A percentile compares a stretch with the other conserved stretches of the same genome.
Conservation (phyloP, 2,797 vertebrate species). For the Remorina albescens region DNA sequence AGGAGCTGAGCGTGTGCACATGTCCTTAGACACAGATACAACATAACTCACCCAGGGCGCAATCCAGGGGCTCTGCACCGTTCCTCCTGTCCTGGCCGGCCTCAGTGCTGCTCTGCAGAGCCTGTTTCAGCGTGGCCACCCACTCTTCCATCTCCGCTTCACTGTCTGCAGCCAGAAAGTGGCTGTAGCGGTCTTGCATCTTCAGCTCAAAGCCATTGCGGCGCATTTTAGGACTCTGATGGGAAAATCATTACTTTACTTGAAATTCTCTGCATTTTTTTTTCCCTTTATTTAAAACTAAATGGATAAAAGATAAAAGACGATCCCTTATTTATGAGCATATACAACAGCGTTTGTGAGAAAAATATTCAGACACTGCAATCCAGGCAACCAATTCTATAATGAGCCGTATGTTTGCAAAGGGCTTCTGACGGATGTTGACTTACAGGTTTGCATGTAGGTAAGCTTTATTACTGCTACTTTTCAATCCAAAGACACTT, state of each 20-base stretch:
- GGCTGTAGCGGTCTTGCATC: slow-evolving; percentile 97
- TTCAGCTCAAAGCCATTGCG: slow-evolving; percentile 95
- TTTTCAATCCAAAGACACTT: background rate
- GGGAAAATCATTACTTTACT: background rate
- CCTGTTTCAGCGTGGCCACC: slow-evolving; percentile 92
- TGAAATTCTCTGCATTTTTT: background rate
- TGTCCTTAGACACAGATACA: background rate
- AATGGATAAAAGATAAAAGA: background rate
- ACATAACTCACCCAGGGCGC: slow-evolving; percentile 73
- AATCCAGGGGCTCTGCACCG: slow-evolving; percentile 86
- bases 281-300: background rate
- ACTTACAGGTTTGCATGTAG: background rate
- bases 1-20: background rate
- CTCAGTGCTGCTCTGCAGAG: slow-evolving; percentile 91
- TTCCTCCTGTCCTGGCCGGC: slow-evolving; percentile 90
- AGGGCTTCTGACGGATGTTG: background rate
- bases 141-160: slow-evolving; percentile 99
- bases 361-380: background rate
- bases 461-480: background rate
- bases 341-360: background rate
- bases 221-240: slow-evolving; percentile 94
- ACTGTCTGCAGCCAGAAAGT: slow-evolving; percentile 95
- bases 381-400: background rate
- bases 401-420: background rate
- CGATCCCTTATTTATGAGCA: background rate